These are phyloP conservation scores for Crioceris asparagi DNA, from an alignment of 2,888 invertebrate genomes.

Conservation along the genomic window DNA sequence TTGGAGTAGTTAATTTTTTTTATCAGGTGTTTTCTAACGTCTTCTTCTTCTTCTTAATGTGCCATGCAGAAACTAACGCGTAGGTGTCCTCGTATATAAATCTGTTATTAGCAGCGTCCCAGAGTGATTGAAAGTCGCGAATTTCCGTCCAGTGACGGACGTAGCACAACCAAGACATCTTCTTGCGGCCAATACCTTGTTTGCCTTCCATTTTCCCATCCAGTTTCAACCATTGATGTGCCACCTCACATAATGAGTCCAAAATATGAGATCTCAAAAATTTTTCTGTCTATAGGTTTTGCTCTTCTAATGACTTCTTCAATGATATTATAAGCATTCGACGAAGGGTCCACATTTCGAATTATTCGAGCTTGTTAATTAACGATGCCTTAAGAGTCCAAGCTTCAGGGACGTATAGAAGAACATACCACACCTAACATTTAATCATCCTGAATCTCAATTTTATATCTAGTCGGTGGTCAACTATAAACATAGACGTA, in stretches of 20 bases:
- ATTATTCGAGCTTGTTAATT: conserved; percentile 1
- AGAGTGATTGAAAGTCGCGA: too few relatives aligned
- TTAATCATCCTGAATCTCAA: background rate
- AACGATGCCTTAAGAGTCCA: conserved; percentile 2
- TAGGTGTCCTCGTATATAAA: too few relatives aligned
- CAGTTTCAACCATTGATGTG: background rate
- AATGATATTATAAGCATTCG: conserved; percentile 4
- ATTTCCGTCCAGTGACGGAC: too few relatives aligned
- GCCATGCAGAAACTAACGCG: too few relatives aligned
- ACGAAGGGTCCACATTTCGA: conserved; percentile 2
- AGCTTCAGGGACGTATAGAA: conserved; percentile 5
- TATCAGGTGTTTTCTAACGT: too few relatives aligned
- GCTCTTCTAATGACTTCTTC: conserved; percentile 1
- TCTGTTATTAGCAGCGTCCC: too few relatives aligned
- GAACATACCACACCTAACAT: conserved; percentile 1
- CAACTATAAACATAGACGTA: background rate
- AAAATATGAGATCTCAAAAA: background rate
- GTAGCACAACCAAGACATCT: too few relatives aligned
- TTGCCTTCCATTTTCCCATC: background rate
- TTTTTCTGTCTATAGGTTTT: background rate
- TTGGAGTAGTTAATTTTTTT: too few relatives aligned
- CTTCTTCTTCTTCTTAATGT: too few relatives aligned
- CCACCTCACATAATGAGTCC: background rate
- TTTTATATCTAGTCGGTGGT: conserved; percentile 1
- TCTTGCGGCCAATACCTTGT: background rate